These are phyloP conservation scores for Cettia cetti DNA, from an alignment of 2,113 vertebrate species.

Conservation along the genomic window DNA sequence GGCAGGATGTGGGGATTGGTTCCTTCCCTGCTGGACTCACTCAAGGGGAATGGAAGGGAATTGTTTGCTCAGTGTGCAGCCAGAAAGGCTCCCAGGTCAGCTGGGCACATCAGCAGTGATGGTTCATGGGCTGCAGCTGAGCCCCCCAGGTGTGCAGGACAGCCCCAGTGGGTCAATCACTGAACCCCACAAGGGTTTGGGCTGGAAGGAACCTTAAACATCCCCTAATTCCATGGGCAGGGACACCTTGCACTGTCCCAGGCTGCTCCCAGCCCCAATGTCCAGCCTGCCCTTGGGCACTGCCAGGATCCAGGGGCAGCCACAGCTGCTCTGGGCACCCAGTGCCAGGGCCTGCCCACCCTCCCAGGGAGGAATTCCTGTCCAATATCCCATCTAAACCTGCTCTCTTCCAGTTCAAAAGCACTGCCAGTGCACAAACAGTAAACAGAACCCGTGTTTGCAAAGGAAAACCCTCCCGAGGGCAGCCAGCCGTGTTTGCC, in stretches of 20 bases:
- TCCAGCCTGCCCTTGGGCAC: not conserved
- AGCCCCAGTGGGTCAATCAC: not conserved
- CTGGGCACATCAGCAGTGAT: not conserved
- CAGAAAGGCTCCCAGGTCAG: not conserved
- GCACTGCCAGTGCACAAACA: not conserved
- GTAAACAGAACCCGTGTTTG: fast-evolving
- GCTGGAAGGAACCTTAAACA: not conserved
- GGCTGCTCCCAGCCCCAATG: not conserved
- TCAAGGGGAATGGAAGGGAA: not conserved
- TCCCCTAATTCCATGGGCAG: not conserved
- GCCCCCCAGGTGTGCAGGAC: fast-evolving
- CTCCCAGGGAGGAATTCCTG: fast-evolving
- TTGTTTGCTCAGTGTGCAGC: not conserved
- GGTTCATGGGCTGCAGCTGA: not conserved
- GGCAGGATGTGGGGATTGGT: not conserved
- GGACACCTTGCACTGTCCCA: not conserved
- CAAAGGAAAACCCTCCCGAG: not conserved
- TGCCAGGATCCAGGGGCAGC: not conserved
- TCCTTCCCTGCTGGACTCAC: not conserved
- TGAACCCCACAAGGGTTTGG: not conserved
- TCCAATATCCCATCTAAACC: fast-evolving
- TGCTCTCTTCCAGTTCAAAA: not conserved
- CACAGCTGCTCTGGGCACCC: not conserved
- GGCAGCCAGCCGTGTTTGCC: not conserved
- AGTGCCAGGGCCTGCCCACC: not conserved